phyloP scores from a whole-genome alignment of 1,140 invertebrate species.

The Hylaeus anthracinus region DNA sequence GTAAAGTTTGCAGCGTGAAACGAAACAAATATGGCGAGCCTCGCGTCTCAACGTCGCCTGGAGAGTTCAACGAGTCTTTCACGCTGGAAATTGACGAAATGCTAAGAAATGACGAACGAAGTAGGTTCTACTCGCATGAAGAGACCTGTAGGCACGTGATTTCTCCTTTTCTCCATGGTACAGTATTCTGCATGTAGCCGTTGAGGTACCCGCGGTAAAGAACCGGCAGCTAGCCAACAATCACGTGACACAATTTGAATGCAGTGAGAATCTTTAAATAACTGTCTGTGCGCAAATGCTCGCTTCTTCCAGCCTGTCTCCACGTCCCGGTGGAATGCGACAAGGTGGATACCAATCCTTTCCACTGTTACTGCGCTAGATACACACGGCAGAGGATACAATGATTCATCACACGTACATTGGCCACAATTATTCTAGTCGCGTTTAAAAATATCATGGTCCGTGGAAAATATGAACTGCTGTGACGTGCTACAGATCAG shows the following conservation, averaged over 20 bases:
- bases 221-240: conserved; percentile 46
- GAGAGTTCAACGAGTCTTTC: conserved; percentile 14
- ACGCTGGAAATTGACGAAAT: conserved; percentile 1
- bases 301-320: conserved; percentile 22
- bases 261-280: conserved; percentile 66
- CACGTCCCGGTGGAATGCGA: conserved; percentile 33
- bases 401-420: neutral
- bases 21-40: conserved; percentile 15
- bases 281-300: conserved; percentile 46
- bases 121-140: conserved; percentile 33
- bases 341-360: conserved; percentile 23
- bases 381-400: neutral
- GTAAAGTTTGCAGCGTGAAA: neutral
- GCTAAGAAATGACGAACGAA: conserved; percentile 5
- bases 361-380: neutral
- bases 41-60: conserved; percentile 9
- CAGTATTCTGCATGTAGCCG: conserved; percentile 9
- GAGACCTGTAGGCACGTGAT: conserved; percentile 31
- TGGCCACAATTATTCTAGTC: neutral
- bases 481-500: neutral
- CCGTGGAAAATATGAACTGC: neutral
- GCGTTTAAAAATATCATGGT: neutral
- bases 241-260: conserved; percentile 59
- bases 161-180: conserved; percentile 33
- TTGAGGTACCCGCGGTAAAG: conserved; percentile 45